Base-by-base conservation (phyloP, 2,797 vertebrate species). In the Falco columbarius region DNA sequence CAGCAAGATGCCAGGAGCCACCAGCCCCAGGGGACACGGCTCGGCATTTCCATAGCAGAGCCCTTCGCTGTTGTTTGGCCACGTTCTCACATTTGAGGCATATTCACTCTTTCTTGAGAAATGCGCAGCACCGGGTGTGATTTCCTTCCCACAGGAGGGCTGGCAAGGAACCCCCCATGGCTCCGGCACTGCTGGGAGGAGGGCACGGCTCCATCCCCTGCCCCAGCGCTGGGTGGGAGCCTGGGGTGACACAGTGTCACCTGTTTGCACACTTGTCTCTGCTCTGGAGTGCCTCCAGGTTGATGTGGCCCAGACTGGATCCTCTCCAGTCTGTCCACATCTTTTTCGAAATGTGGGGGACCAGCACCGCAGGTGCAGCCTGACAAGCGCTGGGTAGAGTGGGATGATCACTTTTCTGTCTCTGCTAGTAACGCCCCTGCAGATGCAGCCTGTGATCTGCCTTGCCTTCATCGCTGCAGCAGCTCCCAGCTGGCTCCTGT, bases 1-100 rank as follows among this genome's bases (percentile, higher is more conserved):
- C 54, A n/a, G 29, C 0, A 2, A 68, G 72, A 52, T 47, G 65
- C 62, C 3, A 2, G 56, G 47, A 86, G 68, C 40, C 44, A 8
- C 55, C 52, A 84, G 6, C 70, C 81, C 66, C 15, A 0, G 49
- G 93, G 70, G 74, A 63, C 70, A 18, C 3, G 0, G 22, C 47
- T 47, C 9, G 0, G 1, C 44, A 93, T 97, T 95, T 93, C 94
- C 95, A 95, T 87, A 91, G 94, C 73, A 95, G 95, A 97, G 84
- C 70, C 32, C 17, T 36, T 38, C 2, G 0, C 49, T 9, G n/a
- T 3, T 2, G 1, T 55, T 89, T 55, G 32, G 68, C 44, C 36
- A 4, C 3, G 0, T 58, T 74, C 47, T 61, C 81, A 52, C 14
- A 0, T 93, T 49, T 24, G 58, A 55, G 52, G 86, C 42, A 54